Conservation (phyloP, 2,888 invertebrate genomes). For the Tipula vernalis region DNA sequence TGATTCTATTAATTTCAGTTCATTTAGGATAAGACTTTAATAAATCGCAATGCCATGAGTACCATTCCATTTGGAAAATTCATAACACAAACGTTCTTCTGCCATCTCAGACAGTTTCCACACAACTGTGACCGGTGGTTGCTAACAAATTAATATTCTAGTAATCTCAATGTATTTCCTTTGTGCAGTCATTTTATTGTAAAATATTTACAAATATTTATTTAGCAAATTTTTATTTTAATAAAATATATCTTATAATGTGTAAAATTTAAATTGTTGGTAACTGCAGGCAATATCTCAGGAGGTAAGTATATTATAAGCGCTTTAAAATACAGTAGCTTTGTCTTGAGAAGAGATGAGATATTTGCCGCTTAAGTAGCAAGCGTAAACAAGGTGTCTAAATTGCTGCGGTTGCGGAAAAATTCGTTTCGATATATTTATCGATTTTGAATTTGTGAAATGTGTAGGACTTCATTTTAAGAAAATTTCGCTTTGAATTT, state of each 20-base stretch:
- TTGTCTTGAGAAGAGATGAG: no score
- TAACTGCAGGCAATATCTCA: background rate
- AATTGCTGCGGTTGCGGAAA: no score
- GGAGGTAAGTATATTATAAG: no score
- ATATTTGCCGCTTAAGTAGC: no score
- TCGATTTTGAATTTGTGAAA: no score
- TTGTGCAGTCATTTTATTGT: background rate
- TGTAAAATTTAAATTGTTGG: background rate
- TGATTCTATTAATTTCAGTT: constrained; percentile 18
- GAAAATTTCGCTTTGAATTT: no score
- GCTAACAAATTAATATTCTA: background rate
- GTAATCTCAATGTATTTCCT: background rate
- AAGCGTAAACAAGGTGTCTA: no score
- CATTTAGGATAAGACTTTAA: constrained; percentile 24
- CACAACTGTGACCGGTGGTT: background rate
- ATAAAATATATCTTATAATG: background rate
- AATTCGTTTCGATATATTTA: no score
- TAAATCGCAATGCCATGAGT: background rate
- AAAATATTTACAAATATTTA: background rate
- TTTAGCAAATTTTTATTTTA: background rate
- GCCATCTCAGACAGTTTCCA: background rate
- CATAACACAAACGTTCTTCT: background rate
- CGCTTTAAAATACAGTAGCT: no score
- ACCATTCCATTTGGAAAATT: background rate
- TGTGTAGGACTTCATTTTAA: no score